Conservation (phyloP, 2,797 vertebrate genomes). For the Phyllotis vaccarum region DNA sequence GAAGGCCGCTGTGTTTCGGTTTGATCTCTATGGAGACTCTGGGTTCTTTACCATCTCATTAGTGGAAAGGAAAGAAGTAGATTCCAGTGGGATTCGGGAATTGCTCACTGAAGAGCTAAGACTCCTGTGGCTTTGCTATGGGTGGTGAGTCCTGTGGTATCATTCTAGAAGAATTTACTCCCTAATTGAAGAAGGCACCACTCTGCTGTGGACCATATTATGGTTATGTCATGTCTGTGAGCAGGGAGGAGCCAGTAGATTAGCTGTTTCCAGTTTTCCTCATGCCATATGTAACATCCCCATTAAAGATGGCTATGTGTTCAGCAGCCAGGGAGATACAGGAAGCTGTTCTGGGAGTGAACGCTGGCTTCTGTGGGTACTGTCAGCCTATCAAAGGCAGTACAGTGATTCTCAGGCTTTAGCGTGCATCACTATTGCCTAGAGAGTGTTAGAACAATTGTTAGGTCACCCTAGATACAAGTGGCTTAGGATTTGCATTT, state of each 20-base stretch:
- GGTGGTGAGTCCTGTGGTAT: background rate
- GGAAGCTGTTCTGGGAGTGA: background rate
- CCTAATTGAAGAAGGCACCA: constrained; percentile 70
- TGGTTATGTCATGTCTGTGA: background rate
- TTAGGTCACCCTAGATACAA: background rate
- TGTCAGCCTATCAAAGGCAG: background rate
- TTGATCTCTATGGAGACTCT: constrained; percentile 45
- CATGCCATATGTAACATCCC: background rate
- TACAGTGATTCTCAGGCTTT: background rate
- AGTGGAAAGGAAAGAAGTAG: constrained; percentile 35
- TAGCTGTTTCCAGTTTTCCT: background rate
- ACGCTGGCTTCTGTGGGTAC: rapidly evolving
- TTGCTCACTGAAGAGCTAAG: constrained; percentile 26
- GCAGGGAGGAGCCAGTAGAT: background rate
- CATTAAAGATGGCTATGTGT: background rate
- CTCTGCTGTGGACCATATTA: background rate
- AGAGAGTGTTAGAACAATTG: background rate
- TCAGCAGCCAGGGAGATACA: background rate
- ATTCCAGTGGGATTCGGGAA: constrained; percentile 44
- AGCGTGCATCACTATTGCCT: background rate
- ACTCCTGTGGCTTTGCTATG: constrained; percentile 70
- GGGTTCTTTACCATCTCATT: constrained; percentile 49
- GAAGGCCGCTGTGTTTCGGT: constrained; percentile 15
- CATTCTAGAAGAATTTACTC: constrained; percentile 62
- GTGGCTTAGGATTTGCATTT: background rate